Evolutionary conservation across 2,888 invertebrate genomes (phyloP).

Genomic region (Stenodera caucasica): DNA sequence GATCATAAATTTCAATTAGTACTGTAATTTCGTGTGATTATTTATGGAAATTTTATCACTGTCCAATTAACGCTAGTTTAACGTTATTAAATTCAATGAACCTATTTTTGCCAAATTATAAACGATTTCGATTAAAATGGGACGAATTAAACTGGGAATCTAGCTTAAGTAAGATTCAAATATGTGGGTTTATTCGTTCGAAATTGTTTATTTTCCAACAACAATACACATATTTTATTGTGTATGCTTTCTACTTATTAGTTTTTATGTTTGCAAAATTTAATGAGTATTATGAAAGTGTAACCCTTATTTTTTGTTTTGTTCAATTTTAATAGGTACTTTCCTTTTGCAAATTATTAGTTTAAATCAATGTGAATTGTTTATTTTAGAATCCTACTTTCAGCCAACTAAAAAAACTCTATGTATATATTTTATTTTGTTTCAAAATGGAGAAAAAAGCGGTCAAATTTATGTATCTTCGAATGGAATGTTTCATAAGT

Average conservation of each 20-base stretch:
- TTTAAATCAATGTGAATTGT: neutral
- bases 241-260: constrained; percentile 2
- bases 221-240: neutral
- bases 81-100: neutral
- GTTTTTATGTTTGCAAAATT: constrained; percentile 1
- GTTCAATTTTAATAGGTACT: neutral
- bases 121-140: too few relatives aligned
- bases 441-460: too few relatives aligned
- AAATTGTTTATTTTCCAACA: neutral
- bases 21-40: neutral
- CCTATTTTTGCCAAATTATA: too few relatives aligned
- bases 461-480: too few relatives aligned
- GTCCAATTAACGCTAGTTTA: neutral
- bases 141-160: too few relatives aligned
- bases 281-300: neutral
- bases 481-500: too few relatives aligned
- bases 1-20: constrained; percentile 6
- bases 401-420: neutral
- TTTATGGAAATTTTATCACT: neutral
- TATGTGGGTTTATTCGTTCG: neutral
- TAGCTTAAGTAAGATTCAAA: too few relatives aligned
- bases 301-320: constrained; percentile 2
- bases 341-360: constrained; percentile 2
- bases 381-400: neutral
- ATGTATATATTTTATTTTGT: too few relatives aligned